Conservation (phyloP, 2,888 invertebrate species). For the Rhingia campestris region DNA sequence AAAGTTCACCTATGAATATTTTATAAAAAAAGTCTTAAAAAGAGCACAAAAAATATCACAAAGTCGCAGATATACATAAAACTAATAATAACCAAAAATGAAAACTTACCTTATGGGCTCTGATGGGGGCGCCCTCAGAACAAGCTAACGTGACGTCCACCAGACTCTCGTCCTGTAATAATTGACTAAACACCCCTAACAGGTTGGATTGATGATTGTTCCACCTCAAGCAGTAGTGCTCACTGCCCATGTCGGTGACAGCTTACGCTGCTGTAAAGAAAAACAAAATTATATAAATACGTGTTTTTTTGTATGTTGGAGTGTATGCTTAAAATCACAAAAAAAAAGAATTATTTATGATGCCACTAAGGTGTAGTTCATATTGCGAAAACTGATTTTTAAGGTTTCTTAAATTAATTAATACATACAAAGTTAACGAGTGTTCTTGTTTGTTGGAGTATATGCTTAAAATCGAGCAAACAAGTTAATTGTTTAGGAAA, state of each 20-base stretch:
- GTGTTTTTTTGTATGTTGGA: too few relatives aligned
- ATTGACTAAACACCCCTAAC: conserved; percentile 98
- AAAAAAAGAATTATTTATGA: conserved; percentile 14
- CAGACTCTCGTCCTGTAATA: conserved; percentile 96
- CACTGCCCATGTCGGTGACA: conserved; percentile 98
- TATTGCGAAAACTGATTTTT: too few relatives aligned
- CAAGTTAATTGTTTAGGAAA: too few relatives aligned
- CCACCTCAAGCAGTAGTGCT: conserved; percentile 99
- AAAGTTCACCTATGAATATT: too few relatives aligned
- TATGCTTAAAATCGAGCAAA: too few relatives aligned
- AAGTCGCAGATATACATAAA: too few relatives aligned
- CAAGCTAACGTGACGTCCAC: conserved; percentile 98
- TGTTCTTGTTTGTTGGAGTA: too few relatives aligned
- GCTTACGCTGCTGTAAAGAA: conserved; percentile 87
- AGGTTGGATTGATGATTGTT: conserved; percentile 99
- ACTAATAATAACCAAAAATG: background rate
- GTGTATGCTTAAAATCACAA: background rate
- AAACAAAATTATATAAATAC: conserved; percentile 31
- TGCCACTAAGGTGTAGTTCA: background rate
- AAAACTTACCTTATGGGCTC: conserved; percentile 91
- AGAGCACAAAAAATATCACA: too few relatives aligned
- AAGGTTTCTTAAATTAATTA: too few relatives aligned
- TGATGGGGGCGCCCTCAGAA: conserved; percentile 96
- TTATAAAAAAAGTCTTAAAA: too few relatives aligned
- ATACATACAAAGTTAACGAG: too few relatives aligned